A percentile compares a stretch with the other conserved stretches of the same genome.
Conservation (phyloP, 2,113 vertebrate species). For the Cebus imitator region DNA sequence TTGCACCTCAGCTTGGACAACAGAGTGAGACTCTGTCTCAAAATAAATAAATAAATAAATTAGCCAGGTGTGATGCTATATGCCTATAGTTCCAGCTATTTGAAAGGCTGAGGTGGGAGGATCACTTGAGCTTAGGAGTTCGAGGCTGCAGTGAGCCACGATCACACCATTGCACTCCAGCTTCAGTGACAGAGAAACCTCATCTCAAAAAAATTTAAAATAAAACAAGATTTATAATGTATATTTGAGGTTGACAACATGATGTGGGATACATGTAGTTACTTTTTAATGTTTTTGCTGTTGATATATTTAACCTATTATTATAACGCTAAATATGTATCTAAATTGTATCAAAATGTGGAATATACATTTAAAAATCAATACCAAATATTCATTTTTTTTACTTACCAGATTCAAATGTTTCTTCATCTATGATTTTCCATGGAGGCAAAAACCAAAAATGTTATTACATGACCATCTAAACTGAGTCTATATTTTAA, state of each 20-base stretch:
- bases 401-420: conserved; percentile 97
- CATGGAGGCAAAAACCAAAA: background rate
- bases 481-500: background rate
- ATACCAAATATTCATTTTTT: background rate
- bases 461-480: background rate
- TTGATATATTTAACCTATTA: background rate
- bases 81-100: too few species aligned
- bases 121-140: too few species aligned
- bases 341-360: conserved; percentile 15
- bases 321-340: background rate
- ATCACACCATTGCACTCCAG: too few species aligned
- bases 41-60: too few species aligned
- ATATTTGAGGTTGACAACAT: background rate
- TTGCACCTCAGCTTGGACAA: too few species aligned
- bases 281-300: background rate
- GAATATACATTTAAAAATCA: conserved; percentile 36
- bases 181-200: too few species aligned
- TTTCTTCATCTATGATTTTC: conserved; percentile 91
- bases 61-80: too few species aligned
- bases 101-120: too few species aligned
- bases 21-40: too few species aligned
- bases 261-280: background rate
- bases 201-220: too few species aligned
- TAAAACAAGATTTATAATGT: background rate
- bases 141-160: too few species aligned